phyloP scores from a whole-genome alignment of 2,888 invertebrate species.

The Folsomia manolachei region DNA sequence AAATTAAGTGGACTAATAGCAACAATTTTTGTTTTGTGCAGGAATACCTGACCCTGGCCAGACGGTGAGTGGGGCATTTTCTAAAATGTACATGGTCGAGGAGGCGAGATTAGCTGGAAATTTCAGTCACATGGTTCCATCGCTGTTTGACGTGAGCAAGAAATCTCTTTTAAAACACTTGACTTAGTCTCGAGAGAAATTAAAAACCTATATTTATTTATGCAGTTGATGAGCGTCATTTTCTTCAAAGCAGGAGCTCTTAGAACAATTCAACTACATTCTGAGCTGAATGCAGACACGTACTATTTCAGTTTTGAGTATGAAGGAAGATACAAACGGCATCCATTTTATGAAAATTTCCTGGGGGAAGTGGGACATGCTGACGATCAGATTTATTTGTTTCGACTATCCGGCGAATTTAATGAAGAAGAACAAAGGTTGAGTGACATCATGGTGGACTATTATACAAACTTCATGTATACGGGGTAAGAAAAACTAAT shows the following conservation, averaged over 20 bases:
- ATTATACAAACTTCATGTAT: constrained; percentile 17
- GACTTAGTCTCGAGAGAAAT: too few relatives aligned
- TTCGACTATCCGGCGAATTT: constrained; percentile 13
- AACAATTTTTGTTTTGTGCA: not conserved
- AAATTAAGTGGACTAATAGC: not conserved
- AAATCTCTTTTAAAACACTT: not conserved
- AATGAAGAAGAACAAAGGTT: constrained; percentile 14
- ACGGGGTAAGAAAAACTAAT: too few relatives aligned
- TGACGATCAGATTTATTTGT: constrained; percentile 22
- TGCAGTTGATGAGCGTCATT: constrained; percentile 24
- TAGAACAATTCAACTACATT: constrained; percentile 23
- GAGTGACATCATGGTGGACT: constrained; percentile 16
- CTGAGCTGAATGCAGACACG: constrained; percentile 18
- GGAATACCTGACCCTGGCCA: not conserved
- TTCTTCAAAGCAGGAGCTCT: constrained; percentile 31
- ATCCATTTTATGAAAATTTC: not conserved
- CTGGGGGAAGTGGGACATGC: constrained; percentile 18
- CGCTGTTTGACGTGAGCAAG: constrained; percentile 24
- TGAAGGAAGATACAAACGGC: constrained; percentile 14
- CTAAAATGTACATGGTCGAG: constrained; percentile 22
- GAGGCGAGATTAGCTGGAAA: constrained; percentile 21
- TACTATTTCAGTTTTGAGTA: constrained; percentile 35
- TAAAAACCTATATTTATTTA: too few relatives aligned
- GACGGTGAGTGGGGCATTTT: constrained; percentile 14
- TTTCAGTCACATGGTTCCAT: constrained; percentile 33